Conservation (phyloP, 30 jellyfish, hydroid and myxozoan species). For the Aurelia sp. region DNA sequence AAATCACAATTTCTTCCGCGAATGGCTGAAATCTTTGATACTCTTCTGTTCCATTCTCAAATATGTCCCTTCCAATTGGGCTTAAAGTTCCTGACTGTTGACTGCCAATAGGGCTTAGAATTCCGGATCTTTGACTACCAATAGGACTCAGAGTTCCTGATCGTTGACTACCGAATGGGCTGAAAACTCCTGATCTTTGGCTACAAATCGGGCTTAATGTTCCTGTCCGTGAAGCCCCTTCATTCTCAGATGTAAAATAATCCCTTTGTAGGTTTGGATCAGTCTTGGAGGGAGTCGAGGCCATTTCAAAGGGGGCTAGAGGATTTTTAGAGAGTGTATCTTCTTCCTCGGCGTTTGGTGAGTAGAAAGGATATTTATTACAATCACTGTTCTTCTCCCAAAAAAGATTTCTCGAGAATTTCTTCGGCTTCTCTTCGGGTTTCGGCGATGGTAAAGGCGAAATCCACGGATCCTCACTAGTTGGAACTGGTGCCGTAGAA, state of each 20-base stretch:
- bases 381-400: constrained; percentile 46
- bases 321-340: neutral
- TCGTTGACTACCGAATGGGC: neutral
- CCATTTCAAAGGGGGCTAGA: neutral
- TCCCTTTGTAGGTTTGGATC: neutral
- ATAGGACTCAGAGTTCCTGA: neutral
- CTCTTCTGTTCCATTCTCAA: neutral
- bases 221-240: neutral
- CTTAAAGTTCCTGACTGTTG: neutral
- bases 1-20: neutral
- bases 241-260: neutral
- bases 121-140: neutral
- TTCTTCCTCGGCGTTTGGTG: constrained; percentile 21
- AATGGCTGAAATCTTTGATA: constrained; percentile 3
- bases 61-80: neutral
- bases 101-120: neutral
- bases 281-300: too few relatives aligned
- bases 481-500: too few relatives aligned
- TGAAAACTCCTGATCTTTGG: neutral
- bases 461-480: constrained; percentile 29
- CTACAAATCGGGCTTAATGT: neutral
- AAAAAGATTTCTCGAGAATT: constrained; percentile 16
- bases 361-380: constrained; percentile 33
- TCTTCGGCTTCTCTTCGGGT: constrained; percentile 1
- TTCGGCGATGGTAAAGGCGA: constrained; percentile 46